Evolutionary conservation across 2,113 vertebrate species (phyloP), one percentile per base, ranked within the genome.

Genomic region (Seriola rivoliana): DNA sequence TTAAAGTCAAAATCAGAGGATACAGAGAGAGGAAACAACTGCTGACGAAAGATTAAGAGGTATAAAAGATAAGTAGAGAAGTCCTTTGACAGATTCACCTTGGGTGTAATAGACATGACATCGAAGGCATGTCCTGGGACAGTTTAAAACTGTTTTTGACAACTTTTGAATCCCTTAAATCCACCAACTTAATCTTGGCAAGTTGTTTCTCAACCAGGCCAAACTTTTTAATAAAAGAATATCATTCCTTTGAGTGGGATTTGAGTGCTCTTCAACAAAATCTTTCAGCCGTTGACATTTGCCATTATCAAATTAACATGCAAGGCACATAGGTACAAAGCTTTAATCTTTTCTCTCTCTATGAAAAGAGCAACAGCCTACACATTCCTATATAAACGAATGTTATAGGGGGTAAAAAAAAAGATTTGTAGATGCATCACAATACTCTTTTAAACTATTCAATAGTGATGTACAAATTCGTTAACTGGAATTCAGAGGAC

Each of bases 1-100:
- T 76, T 79, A 74, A 84, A 69, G 83, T 79, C 74, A 84, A 83
- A 75, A 16, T 55, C 54, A 55, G 65, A 77, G 64, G 52, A 71
- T 40, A 76, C 14, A n/a, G 11, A 67, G 48, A 12, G 32, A 74
- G 72, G 68, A 75, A 83, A 87, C 73, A 52, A 84, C 50, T 52
- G 42, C 59, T 81, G 83, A 71, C 3, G 5, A 68, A 78, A 84
- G 73, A 83, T 67, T n/a, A 52, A 68, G 34, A 58, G 12, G n/a
- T 48, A 83, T 71, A 69, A 79, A 90, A 55, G 78, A 74, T 29
- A 52, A n/a, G 48, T 17, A 46, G 32, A 55, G 21, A 83, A 70
- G 59, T 75, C 67, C 36, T 85, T 82, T 65, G 73, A 85, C 65
- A 67, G 71, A 60, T 21, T 76, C 40, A 69, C 57, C 71, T 74